These are phyloP conservation scores for Fabriciana adippe DNA, from an alignment of 2,888 invertebrate species.

Conservation along the genomic window DNA sequence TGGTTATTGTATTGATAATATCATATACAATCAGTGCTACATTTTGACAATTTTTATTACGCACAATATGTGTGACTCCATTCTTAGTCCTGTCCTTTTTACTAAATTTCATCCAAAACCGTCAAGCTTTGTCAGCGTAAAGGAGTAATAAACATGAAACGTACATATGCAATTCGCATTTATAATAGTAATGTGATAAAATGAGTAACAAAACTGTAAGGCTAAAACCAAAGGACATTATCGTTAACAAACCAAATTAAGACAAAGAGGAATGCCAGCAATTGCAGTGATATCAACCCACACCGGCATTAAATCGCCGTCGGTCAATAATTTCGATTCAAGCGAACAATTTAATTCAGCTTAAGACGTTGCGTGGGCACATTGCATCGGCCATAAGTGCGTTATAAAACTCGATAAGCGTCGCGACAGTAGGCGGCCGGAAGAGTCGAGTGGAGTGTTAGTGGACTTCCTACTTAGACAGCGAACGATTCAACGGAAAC, in stretches of 20 bases:
- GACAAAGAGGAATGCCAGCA: constrained; percentile 29
- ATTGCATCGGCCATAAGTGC: constrained; percentile 71
- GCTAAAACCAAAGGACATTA: too few relatives aligned
- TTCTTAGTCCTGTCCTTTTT: too few relatives aligned
- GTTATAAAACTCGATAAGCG: constrained; percentile 78
- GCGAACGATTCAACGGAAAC: constrained; percentile 71
- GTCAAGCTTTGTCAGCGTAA: too few relatives aligned
- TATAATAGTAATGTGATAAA: too few relatives aligned
- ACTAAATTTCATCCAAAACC: too few relatives aligned
- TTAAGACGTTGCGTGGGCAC: constrained; percentile 72
- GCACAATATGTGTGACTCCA: too few relatives aligned
- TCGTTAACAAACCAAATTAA: constrained; percentile 11
- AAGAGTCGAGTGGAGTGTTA: constrained; percentile 70
- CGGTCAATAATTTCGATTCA: constrained; percentile 58
- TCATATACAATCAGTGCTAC: too few relatives aligned
- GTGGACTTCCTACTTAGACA: constrained; percentile 79
- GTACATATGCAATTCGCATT: too few relatives aligned
- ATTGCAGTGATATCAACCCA: constrained; percentile 33
- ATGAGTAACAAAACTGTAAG: too few relatives aligned
- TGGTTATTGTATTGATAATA: too few relatives aligned
- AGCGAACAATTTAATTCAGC: constrained; percentile 78
- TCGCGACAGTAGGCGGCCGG: constrained; percentile 79
- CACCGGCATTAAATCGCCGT: constrained; percentile 50
- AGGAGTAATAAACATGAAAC: too few relatives aligned
- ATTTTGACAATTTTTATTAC: too few relatives aligned